phyloP scores from a whole-genome alignment of 2,113 vertebrate genomes.

The Tringa solitaria region DNA sequence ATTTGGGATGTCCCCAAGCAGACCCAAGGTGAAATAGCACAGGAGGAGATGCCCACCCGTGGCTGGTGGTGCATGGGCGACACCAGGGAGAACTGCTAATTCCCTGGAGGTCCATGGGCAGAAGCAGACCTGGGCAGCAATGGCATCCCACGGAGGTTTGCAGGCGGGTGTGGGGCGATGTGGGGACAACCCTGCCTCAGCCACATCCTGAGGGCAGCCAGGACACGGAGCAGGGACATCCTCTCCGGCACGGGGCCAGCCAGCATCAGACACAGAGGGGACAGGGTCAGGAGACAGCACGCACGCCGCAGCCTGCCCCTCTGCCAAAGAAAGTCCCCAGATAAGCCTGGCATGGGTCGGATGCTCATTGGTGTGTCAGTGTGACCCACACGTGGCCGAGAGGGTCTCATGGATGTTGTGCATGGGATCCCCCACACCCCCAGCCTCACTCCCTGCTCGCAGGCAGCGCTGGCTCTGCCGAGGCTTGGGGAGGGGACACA shows the following conservation, averaged over 20 bases:
- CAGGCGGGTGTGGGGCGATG: neutral
- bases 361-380: neutral
- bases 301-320: rapidly evolving
- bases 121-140: neutral
- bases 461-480: rapidly evolving
- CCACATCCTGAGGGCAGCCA: neutral
- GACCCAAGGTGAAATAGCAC: neutral
- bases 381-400: rapidly evolving
- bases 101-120: rapidly evolving
- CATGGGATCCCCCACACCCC: rapidly evolving
- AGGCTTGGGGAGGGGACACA: neutral
- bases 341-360: neutral
- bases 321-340: neutral
- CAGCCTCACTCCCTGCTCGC: rapidly evolving
- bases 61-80: neutral
- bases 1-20: neutral
- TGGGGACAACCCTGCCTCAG: too few species aligned
- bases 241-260: rapidly evolving
- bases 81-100: neutral
- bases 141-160: neutral
- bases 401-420: neutral
- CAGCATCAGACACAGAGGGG: rapidly evolving
- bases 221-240: neutral
- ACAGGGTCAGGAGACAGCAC: neutral
- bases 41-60: neutral